Conservation (phyloP, 2,888 invertebrate species). For the Scaptomyza reducta region DNA sequence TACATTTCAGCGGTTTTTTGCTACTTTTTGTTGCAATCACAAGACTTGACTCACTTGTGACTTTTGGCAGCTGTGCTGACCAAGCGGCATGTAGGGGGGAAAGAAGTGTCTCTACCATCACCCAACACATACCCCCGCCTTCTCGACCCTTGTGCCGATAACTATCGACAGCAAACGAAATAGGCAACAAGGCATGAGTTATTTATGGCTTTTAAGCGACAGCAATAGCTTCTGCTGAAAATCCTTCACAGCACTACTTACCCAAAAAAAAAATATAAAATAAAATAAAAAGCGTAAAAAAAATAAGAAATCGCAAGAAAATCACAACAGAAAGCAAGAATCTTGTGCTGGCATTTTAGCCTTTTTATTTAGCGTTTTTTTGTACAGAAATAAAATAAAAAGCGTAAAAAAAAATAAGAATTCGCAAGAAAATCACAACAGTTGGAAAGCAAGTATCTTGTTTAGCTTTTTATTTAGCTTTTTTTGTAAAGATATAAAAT, state of each 20-base stretch:
- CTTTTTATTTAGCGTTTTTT: too few species aligned
- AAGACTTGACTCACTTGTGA: constrained; percentile 50
- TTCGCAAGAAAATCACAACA: constrained; percentile 12
- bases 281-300: neutral
- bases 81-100: constrained; percentile 33
- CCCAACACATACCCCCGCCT: neutral
- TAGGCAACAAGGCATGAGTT: constrained; percentile 70
- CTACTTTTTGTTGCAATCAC: constrained; percentile 2
- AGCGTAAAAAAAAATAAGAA: constrained; percentile 3
- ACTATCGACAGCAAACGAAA: constrained; percentile 74
- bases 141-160: constrained; percentile 57
- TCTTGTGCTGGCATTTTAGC: constrained; percentile 15
- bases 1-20: neutral
- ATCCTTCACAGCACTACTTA: constrained; percentile 36
- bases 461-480: too few species aligned
- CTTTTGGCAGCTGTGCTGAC: constrained; percentile 72
- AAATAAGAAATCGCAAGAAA: constrained; percentile 10
- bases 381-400: too few species aligned
- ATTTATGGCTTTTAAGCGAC: constrained; percentile 76
- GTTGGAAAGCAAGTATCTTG: constrained; percentile 8
- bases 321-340: constrained; percentile 6
- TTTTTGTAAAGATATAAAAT: too few species aligned
- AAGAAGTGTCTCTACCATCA: neutral
- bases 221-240: constrained; percentile 53
- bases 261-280: constrained; percentile 13